These are phyloP conservation scores for Bombyx huttoni DNA, from an alignment of 2,888 invertebrate species.

Conservation along the genomic window DNA sequence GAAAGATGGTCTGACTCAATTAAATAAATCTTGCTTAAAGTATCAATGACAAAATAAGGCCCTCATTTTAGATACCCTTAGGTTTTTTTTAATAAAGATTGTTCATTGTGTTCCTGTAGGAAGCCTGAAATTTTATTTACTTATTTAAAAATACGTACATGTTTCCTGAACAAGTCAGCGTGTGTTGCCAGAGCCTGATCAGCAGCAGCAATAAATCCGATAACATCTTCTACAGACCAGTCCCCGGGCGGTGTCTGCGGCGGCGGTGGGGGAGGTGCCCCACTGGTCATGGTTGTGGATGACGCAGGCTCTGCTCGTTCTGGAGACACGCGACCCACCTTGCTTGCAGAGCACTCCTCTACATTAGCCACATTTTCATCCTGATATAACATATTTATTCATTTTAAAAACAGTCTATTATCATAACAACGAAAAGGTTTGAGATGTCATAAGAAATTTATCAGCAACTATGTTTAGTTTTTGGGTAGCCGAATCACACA, in stretches of 20 bases:
- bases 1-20: no score
- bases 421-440: no score
- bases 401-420: no score
- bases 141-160: slow-evolving; percentile 75
- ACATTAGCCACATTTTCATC: slow-evolving; percentile 15
- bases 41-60: no score
- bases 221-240: slow-evolving; percentile 97
- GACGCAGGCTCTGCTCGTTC: slow-evolving; percentile 78
- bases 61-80: no score
- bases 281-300: background rate
- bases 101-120: background rate
- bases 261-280: slow-evolving; percentile 48
- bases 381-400: slow-evolving; percentile 12
- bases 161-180: slow-evolving; percentile 92
- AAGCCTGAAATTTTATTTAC: no score
- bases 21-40: no score
- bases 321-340: slow-evolving; percentile 57
- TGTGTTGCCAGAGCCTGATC: slow-evolving; percentile 89
- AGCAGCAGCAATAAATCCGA: slow-evolving; percentile 88
- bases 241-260: slow-evolving; percentile 76
- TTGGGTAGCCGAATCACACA: no score
- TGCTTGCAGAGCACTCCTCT: slow-evolving; percentile 20
- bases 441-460: no score
- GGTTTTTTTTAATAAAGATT: no score
- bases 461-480: no score